These are phyloP conservation scores for Balaeniceps rex DNA, from an alignment of 2,113 vertebrate species.

Conservation along the genomic window DNA sequence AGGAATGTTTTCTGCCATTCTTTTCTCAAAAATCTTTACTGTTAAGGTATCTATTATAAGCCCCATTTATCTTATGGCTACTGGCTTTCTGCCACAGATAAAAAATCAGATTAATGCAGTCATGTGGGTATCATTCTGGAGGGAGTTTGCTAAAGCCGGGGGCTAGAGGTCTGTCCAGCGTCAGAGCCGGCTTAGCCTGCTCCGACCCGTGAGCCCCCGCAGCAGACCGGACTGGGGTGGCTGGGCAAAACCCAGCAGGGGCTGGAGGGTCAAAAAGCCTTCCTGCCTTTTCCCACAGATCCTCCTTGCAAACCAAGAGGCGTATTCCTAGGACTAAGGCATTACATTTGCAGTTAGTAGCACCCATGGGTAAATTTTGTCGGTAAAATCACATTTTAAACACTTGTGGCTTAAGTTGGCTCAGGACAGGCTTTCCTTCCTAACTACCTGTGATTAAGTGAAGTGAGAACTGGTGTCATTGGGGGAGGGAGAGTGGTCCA, in stretches of 20 bases:
- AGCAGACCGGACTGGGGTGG: not conserved
- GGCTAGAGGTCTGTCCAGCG: fast-evolving
- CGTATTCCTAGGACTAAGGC: not conserved
- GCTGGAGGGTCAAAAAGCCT: not conserved
- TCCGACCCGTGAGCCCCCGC: fast-evolving
- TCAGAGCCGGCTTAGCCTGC: not conserved
- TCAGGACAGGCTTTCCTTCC: not conserved
- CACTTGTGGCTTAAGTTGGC: not conserved
- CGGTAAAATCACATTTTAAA: not conserved
- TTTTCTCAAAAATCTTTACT: not conserved
- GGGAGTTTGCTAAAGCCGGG: not conserved
- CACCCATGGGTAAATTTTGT: not conserved
- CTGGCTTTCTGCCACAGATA: not conserved
- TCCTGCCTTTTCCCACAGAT: not conserved
- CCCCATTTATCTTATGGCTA: not conserved
- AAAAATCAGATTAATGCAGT: not conserved
- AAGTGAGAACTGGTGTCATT: not conserved
- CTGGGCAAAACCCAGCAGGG: not conserved
- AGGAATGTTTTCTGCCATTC: not conserved
- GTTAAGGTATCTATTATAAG: not conserved
- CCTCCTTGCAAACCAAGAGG: not conserved
- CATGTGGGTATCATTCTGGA: not conserved
- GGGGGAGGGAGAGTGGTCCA: not conserved
- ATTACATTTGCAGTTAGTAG: not conserved
- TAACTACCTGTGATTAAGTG: not conserved